Percentiles rank a stretch among this genome's conserved stretches.
These are phyloP conservation scores for Chrysotoxum bicinctum DNA, from an alignment of 2,888 invertebrate genomes.

Conservation along the genomic window DNA sequence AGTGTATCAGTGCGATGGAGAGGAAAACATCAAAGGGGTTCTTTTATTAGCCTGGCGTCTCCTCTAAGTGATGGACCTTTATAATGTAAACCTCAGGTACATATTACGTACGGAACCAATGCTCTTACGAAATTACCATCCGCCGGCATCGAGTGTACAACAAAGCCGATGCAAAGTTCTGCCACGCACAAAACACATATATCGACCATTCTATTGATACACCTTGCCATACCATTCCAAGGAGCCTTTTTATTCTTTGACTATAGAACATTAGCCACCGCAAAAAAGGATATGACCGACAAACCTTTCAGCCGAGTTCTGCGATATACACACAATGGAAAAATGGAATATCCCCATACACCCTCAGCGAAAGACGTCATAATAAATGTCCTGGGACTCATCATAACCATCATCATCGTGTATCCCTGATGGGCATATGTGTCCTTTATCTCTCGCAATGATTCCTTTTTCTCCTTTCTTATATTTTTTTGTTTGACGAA, in stretches of 20 bases:
- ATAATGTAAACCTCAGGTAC: conserved; percentile 5
- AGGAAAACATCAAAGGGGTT: conserved; percentile 62
- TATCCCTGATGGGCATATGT: conserved; percentile 3
- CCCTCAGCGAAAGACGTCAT: conserved; percentile 52
- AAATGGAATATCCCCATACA: conserved; percentile 7
- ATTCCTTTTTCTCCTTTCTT: conserved; percentile 55
- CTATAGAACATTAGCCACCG: conserved; percentile 62
- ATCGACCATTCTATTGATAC: conserved; percentile 18
- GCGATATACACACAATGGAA: conserved; percentile 1
- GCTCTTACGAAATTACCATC: conserved; percentile 63
- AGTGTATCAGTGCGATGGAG: conserved; percentile 16
- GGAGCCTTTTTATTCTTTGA: conserved; percentile 57
- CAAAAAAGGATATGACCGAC: conserved; percentile 53
- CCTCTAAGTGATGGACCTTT: conserved; percentile 58
- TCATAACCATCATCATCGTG: conserved; percentile 28
- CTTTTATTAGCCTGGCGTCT: conserved; percentile 53
- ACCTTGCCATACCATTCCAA: conserved; percentile 23
- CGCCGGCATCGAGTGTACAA: conserved; percentile 17
- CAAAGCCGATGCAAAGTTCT: conserved; percentile 35
- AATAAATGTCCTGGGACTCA: conserved; percentile 71
- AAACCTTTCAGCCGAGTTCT: conserved; percentile 48
- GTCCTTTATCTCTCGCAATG: conserved; percentile 65
- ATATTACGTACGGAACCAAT: conserved; percentile 26
- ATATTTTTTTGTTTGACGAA: conserved; percentile 15
- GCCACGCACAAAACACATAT: conserved; percentile 14